phyloP scores from a whole-genome alignment of 2,113 vertebrate species.

The Saccopteryx bilineata region DNA sequence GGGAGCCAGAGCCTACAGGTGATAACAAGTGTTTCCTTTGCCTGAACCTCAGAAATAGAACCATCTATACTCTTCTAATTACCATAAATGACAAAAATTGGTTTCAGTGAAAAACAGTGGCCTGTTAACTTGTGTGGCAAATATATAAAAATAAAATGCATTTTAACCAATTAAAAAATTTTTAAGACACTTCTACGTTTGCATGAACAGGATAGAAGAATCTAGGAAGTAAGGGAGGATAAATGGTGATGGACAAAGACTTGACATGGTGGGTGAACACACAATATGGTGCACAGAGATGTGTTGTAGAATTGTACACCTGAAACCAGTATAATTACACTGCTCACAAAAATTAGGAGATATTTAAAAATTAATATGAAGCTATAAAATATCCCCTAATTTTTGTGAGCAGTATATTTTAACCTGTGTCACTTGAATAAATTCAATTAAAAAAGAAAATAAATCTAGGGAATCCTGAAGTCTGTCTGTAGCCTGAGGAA shows the following conservation, averaged over 20 bases:
- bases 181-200: background rate
- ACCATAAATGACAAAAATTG: conserved; percentile 36
- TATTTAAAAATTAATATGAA: too few relatives aligned
- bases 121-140: conserved; percentile 11
- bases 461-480: conserved; percentile 1
- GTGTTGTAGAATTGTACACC: too few relatives aligned
- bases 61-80: conserved; percentile 12
- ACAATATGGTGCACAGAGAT: too few relatives aligned
- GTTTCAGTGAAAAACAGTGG: background rate
- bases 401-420: too few relatives aligned
- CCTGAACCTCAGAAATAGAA: conserved; percentile 16
- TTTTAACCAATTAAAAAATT: background rate
- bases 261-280: too few relatives aligned
- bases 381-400: too few relatives aligned
- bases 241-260: too few relatives aligned
- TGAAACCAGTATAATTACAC: too few relatives aligned
- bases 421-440: too few relatives aligned
- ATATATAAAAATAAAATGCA: background rate
- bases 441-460: too few relatives aligned
- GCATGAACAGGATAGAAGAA: background rate
- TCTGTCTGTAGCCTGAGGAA: background rate
- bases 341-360: too few relatives aligned
- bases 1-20: background rate
- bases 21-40: conserved; percentile 33
- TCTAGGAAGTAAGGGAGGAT: background rate